Evolutionary conservation across 2,113 vertebrate species (phyloP).

Genomic region (Bubalus kerabau): DNA sequence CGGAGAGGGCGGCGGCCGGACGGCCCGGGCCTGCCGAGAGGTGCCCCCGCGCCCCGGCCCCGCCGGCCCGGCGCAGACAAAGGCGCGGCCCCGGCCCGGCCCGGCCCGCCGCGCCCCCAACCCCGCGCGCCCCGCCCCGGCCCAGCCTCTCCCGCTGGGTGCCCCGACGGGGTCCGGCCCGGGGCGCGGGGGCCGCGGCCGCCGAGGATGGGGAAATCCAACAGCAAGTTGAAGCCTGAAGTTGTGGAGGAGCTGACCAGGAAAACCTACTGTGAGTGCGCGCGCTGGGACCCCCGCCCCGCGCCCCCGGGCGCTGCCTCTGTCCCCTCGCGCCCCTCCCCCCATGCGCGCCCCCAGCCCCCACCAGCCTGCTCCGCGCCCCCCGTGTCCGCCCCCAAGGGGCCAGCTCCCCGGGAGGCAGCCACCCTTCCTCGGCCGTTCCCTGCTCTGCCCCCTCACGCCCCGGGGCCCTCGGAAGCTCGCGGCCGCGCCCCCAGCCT

Average conservation of each 20-base stretch:
- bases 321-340: not conserved
- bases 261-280: conserved; percentile 95
- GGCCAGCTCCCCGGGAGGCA: not conserved
- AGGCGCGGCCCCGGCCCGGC: conserved; percentile 45
- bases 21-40: conserved; percentile 5
- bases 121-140: not conserved
- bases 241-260: conserved; percentile 94
- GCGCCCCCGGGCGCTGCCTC: not conserved
- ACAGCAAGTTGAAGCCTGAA: conserved; percentile 96
- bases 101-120: not conserved
- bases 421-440: not conserved
- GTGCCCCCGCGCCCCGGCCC: not conserved
- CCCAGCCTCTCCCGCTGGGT: conserved; percentile 53
- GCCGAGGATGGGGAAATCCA: conserved; percentile 91
- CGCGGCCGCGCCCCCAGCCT: conserved; percentile 2
- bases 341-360: not conserved
- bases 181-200: conserved; percentile 53
- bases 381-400: not conserved
- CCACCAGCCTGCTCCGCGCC: not conserved
- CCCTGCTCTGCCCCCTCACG: not conserved
- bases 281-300: conserved; percentile 38
- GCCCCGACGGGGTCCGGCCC: conserved; percentile 45
- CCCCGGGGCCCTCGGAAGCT: not conserved
- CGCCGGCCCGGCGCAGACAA: conserved; percentile 32
- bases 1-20: conserved; percentile 42